Base-by-base conservation (phyloP, 1,140 invertebrate genomes). In the Globodera ellingtonae region DNA sequence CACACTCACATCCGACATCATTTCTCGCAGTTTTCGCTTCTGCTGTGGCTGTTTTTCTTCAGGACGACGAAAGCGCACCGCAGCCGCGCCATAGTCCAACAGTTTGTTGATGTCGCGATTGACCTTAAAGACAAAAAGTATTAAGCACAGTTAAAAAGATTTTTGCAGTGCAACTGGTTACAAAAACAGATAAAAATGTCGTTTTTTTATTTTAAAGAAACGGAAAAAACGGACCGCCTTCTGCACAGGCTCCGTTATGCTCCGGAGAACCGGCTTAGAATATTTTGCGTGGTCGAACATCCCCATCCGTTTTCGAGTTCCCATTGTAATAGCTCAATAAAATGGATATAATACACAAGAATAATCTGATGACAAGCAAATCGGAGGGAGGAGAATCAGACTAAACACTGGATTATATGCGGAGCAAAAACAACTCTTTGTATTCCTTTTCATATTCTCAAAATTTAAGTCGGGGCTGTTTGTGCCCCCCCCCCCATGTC, bases 21-120 rank as follows among this genome's bases (percentile, higher is more conserved):
- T n/a, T 5, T 62, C 18, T 18, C 5, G 13, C 4, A 15, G 35
- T 35, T 35, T 35, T 35, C 35, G 35, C 35, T 35, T 35, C 35
- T 35, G 35, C 35, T 35, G 35, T 35, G 35, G 35, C 35, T 35
- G 35, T 3, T 35, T 35, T 35, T 35, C 35, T 35, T 35, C 35
- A 35, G 35, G 56, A 10, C 18, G 56, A 18, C 56, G 56, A 18
- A 62, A 62, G 15, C 56, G 56, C 56, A 62, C 56, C 15, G 56
- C 13, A 13, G 56, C 56, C 15, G 56, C 56, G 15, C 56, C 56
- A 18, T 62, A 62, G 15, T 62, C 56, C 56, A 62, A 62, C 56
- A 62, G 56, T 62, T 62, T 62, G 56, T 62, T 62, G 56, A 62
- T 62, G 56, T 62, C 56, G 56, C 56, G 56, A 18, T 62, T 62